phyloP scores from a whole-genome alignment of 2,113 vertebrate species.

The Ceratotherium simum region DNA sequence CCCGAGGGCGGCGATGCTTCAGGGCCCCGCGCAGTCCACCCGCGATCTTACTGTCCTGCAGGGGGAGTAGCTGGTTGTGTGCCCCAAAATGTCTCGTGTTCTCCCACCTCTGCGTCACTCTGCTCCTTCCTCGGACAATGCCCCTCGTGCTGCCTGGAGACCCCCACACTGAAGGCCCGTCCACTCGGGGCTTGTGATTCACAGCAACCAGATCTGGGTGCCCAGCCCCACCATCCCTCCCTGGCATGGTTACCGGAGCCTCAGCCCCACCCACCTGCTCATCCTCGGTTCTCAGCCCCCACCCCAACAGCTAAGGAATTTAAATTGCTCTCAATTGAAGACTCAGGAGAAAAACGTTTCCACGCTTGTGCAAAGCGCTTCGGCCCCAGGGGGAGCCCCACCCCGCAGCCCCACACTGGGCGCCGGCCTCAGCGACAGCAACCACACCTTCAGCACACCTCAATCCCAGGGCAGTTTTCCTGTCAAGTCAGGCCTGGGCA shows the following conservation, averaged over 20 bases:
- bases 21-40: background rate
- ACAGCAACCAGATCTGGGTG: background rate
- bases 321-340: slow-evolving; percentile 44
- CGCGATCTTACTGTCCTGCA: background rate
- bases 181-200: background rate
- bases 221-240: background rate
- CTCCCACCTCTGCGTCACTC: background rate
- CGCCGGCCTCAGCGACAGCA: fast-evolving
- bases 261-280: slow-evolving; percentile 3
- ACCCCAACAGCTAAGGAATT: slow-evolving; percentile 34
- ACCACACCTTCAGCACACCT: background rate
- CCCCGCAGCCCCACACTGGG: background rate
- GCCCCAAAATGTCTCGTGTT: fast-evolving
- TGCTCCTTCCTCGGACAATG: background rate
- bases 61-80: fast-evolving
- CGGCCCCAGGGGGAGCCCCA: background rate
- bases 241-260: background rate
- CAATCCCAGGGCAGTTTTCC: background rate
- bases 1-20: no score
- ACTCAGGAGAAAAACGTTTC: slow-evolving; percentile 59
- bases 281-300: slow-evolving; percentile 24
- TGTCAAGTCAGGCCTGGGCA: background rate
- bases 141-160: background rate
- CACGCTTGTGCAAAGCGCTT: background rate
- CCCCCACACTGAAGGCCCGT: background rate